Conservation (phyloP, 2,797 vertebrate genomes). For the Characodon lateralis region DNA sequence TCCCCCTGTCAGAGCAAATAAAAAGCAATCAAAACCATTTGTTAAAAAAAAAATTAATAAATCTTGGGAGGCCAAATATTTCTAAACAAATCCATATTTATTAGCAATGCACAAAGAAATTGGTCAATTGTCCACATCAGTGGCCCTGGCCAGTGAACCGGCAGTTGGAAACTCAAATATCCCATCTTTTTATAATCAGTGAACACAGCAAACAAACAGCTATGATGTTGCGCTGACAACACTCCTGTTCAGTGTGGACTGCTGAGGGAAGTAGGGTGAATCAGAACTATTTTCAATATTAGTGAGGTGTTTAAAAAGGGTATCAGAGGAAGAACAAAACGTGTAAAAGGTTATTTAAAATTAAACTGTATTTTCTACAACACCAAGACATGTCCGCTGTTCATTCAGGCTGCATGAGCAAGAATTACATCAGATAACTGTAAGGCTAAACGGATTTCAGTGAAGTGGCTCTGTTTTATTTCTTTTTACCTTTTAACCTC, state of each 20-base stretch:
- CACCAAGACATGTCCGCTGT: no score
- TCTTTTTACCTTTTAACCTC: no score
- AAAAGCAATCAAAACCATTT: background rate
- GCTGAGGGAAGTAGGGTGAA: background rate
- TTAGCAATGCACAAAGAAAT: background rate
- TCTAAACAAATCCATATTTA: background rate
- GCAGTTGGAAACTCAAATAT: background rate
- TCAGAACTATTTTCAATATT: background rate
- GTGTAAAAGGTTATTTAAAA: no score
- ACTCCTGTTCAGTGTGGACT: background rate
- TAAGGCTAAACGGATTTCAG: no score
- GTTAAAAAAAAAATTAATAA: no score
- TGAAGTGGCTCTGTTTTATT: no score
- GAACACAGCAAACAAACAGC: background rate
- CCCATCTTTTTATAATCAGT: background rate
- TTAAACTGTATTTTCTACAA: no score
- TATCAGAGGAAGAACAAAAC: background rate
- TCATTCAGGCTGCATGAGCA: no score
- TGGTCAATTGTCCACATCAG: background rate
- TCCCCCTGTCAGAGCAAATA: slow-evolving; percentile 83
- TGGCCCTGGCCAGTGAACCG: background rate
- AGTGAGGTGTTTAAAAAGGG: background rate
- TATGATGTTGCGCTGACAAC: background rate
- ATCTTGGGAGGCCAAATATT: background rate
- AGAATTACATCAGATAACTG: no score